Base-by-base conservation (phyloP, 1,140 invertebrate species). In the Pectinophora gossypiella region DNA sequence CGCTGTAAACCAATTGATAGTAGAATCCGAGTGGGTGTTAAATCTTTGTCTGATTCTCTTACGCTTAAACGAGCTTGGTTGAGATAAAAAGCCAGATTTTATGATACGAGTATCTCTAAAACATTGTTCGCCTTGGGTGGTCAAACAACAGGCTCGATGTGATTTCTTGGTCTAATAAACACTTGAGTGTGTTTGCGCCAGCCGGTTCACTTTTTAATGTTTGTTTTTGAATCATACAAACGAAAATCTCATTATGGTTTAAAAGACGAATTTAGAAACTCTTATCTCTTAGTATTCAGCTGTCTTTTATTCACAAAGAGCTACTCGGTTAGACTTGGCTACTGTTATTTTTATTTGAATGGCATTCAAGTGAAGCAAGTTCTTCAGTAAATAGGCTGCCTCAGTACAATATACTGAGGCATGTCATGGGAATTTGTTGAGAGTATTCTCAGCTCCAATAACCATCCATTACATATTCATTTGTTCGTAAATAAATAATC, bases 91-190 rank as follows among this genome's bases (percentile, higher is more conserved):
- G 59, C 58, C 51, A 76, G 81, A 85, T 85, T 85, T 85, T 85
- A 82, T 69, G 76, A 85, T 85, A 82, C 55, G 44, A 38, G 54
- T 61, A 68, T 71, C 65, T 65, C 61, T 71, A 66, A 75, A 76
- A 66, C 77, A 80, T 72, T 81, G 81, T 82, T 75, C 81, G 55
- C 72, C 78, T 76, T 85, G 81, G 78, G 81, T 85, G 81, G 81
- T 58, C 81, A 68, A 68, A 61, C 64, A 70, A 72, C 59, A 47
- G 51, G 52, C 63, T 69, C 59, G 45, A 61, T 48, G 59, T 63
- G 64, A 71, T 68, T 66, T 61, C 61, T 63, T 72, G 54, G 64
- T 74, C 64, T 70, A 74, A 77, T 77, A 74, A 70, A 77, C 59
- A 65, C 62, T 72, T 68, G 64, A 61, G n/a, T 63, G 63, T 62